These are phyloP conservation scores for Cephalopterus ornatus DNA, from an alignment of 2,113 vertebrate species.

Conservation along the genomic window DNA sequence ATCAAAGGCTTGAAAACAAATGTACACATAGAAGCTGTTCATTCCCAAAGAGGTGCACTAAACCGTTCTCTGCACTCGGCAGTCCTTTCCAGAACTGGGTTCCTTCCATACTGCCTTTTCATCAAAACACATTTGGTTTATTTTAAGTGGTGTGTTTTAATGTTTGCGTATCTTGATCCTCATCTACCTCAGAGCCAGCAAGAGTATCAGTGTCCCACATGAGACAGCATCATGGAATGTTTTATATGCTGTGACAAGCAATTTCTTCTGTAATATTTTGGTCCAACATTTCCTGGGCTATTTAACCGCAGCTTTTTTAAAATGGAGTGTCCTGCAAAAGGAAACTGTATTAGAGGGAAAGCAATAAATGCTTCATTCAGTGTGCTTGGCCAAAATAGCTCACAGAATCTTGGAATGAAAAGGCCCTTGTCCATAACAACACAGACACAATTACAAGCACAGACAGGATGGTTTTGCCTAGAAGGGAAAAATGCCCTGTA, in stretches of 20 bases:
- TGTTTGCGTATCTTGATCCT: neutral
- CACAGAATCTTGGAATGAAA: neutral
- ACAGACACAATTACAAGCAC: neutral
- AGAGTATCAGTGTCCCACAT: neutral
- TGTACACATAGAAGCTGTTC: neutral
- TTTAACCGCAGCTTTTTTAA: neutral
- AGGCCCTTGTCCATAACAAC: conserved; percentile 10
- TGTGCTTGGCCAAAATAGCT: conserved; percentile 2
- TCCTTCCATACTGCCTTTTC: neutral
- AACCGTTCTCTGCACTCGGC: neutral
- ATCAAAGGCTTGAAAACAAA: neutral
- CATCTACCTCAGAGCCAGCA: neutral
- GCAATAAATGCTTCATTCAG: conserved; percentile 39
- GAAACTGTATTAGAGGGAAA: neutral
- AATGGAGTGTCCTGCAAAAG: neutral
- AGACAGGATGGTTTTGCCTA: conserved; percentile 13
- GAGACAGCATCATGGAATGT: neutral
- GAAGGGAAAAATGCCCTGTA: neutral
- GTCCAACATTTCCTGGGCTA: neutral
- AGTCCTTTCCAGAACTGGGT: neutral
- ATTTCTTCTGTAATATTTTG: neutral
- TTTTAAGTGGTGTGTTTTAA: neutral
- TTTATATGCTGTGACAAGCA: neutral
- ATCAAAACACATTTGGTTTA: neutral
- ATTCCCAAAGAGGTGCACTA: neutral